Base-by-base conservation (phyloP, 2,113 vertebrate genomes). In the Tauraco erythrolophus region DNA sequence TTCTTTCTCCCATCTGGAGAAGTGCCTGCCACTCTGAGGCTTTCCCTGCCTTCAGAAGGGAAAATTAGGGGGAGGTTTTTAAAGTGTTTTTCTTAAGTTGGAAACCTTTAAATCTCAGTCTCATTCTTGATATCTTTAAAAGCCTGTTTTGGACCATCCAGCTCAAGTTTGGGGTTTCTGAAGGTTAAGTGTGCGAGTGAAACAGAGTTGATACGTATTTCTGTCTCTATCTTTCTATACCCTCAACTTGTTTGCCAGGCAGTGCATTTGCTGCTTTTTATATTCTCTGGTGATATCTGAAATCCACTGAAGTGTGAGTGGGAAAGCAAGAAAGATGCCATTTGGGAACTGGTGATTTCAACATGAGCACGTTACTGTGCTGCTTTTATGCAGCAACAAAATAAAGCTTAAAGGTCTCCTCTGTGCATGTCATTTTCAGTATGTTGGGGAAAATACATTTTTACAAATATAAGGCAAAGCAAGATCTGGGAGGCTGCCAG, bases 281-380 rank as follows among this genome's bases (percentile, higher is more conserved):
- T 39, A 56, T 74, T 82, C 39, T n/a, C 43, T 72, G 17, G 68
- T 84, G 46, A 46, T 58, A 62, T 54, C 64, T 94, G 88, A 81
- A 92, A 92, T 78, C 56, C 8, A 3, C 68, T 84, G 77, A 87
- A 89, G 60, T 46, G 76, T 80, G 80, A 91, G 71, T 71, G 69
- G 37, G 56, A 94, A 96, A 96, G 56, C 83, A 84, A 87, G 81
- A 80, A 21, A 8, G 84, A 56, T 89, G 69, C 48, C 76, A 75
- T 84, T 95, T 92, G 86, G 93, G 60, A 96, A 68, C 35, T 35
- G 24, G 13, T 74, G 72, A 71, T 89, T 94, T 95, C 91, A 87
- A 92, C 65, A 84, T 5, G 24, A 74, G 60, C 64, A 78, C 1
- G 0, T 68, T 94, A 84, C 58, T 91, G 33, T 87, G 84, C 39